phyloP scores from a whole-genome alignment of 2,797 vertebrate species.

The Pelobates cultripes region DNA sequence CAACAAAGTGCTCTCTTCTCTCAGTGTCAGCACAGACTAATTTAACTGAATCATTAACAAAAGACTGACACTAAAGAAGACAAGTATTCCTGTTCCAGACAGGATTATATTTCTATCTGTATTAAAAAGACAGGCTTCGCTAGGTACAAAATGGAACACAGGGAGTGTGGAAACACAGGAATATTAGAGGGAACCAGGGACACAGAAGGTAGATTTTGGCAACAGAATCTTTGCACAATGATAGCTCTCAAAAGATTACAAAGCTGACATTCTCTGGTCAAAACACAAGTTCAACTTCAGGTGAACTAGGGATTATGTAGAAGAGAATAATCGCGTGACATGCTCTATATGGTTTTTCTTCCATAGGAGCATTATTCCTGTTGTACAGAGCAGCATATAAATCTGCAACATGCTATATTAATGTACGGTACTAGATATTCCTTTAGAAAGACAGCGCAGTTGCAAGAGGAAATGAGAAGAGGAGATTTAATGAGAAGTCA shows the following conservation, averaged over 20 bases:
- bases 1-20: slow-evolving; percentile 66
- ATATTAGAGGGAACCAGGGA: slow-evolving; percentile 30
- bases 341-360: slow-evolving; percentile 17
- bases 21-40: slow-evolving; percentile 68
- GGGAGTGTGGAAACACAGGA: slow-evolving; percentile 32
- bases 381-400: neutral
- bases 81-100: slow-evolving; percentile 58
- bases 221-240: slow-evolving; percentile 41
- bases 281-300: slow-evolving; percentile 37
- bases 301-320: slow-evolving; percentile 37
- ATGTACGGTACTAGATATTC: too few relatives aligned
- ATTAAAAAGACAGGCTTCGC: slow-evolving; percentile 56
- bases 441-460: too few relatives aligned
- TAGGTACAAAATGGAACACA: slow-evolving; percentile 49
- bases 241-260: slow-evolving; percentile 62
- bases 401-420: neutral
- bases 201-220: neutral
- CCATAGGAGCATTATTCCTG: neutral
- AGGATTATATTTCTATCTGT: slow-evolving; percentile 69
- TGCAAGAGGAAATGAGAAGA: too few relatives aligned
- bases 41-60: slow-evolving; percentile 71
- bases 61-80: slow-evolving; percentile 63
- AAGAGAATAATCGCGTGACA: slow-evolving; percentile 27
- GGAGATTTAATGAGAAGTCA: too few relatives aligned
- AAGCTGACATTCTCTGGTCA: slow-evolving; percentile 54